Evolutionary conservation across 2,888 invertebrate genomes (phyloP).

Genomic region (Amblyjoppa proteus): DNA sequence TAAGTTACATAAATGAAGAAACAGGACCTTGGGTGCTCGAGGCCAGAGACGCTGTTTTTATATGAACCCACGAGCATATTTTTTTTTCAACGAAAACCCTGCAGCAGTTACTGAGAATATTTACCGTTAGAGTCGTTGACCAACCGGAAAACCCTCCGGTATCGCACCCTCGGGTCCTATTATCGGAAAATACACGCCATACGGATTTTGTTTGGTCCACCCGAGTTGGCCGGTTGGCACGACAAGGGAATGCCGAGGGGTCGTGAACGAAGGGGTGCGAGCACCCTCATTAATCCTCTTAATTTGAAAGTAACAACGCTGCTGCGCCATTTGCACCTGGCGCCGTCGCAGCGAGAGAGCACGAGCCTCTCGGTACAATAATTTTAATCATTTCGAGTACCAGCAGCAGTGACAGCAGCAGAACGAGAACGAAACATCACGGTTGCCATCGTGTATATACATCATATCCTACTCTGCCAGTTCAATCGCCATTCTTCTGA

Average conservation of each 20-base stretch:
- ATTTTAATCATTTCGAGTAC: slow-evolving; percentile 51
- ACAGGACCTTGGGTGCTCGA: slow-evolving; percentile 10
- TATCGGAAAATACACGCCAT: slow-evolving; percentile 75
- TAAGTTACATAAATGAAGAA: slow-evolving; percentile 9
- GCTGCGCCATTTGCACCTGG: slow-evolving; percentile 78
- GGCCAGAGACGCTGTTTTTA: not conserved
- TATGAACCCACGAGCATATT: not conserved
- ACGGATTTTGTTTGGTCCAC: slow-evolving; percentile 50
- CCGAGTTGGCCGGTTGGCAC: slow-evolving; percentile 31
- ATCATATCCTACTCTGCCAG: not conserved
- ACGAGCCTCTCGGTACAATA: slow-evolving; percentile 46
- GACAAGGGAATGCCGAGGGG: slow-evolving; percentile 14
- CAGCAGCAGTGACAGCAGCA: slow-evolving; percentile 21
- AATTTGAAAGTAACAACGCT: slow-evolving; percentile 81
- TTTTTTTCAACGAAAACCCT: slow-evolving; percentile 2
- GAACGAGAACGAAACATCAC: slow-evolving; percentile 42
- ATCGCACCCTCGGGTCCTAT: slow-evolving; percentile 76
- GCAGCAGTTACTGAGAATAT: slow-evolving; percentile 46
- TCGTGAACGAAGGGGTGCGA: slow-evolving; percentile 39
- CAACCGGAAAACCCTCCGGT: slow-evolving; percentile 63
- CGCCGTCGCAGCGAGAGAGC: slow-evolving; percentile 66
- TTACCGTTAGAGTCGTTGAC: slow-evolving; percentile 58
- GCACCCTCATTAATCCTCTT: slow-evolving; percentile 79
- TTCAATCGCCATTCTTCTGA: not conserved
- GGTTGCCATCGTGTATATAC: not conserved